Evolutionary conservation across 2,888 invertebrate genomes (phyloP).

Genomic region (Heliconius erato): DNA sequence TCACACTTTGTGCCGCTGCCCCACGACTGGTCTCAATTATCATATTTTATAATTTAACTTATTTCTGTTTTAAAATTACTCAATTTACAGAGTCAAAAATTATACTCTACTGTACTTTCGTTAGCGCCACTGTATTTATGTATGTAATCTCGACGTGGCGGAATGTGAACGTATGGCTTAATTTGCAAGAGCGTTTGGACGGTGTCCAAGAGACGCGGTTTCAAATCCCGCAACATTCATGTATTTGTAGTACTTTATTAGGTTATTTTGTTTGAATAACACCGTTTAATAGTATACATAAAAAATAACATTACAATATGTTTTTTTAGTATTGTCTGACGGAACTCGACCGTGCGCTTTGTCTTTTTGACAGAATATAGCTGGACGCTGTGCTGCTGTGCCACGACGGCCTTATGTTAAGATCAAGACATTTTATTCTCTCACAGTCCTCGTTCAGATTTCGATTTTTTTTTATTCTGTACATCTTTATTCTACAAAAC

Average conservation of each 20-base stretch:
- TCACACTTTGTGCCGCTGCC: too few species aligned
- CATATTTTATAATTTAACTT: not conserved
- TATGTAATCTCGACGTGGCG: not conserved
- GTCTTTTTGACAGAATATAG: not conserved
- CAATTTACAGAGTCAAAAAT: not conserved
- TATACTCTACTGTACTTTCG: not conserved
- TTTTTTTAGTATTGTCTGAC: not conserved
- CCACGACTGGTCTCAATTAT: too few species aligned
- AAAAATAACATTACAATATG: not conserved
- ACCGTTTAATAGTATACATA: not conserved
- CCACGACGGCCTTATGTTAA: not conserved
- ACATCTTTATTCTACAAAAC: too few species aligned
- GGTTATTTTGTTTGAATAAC: not conserved
- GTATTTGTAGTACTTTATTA: not conserved
- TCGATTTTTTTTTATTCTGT: too few species aligned
- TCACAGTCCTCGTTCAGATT: not conserved
- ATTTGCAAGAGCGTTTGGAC: not conserved
- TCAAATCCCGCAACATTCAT: not conserved
- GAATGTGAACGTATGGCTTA: slow-evolving; percentile 2
- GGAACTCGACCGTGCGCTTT: not conserved
- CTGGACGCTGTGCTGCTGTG: not conserved
- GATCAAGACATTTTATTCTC: not conserved
- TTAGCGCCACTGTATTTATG: not conserved
- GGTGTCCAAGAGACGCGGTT: not conserved
- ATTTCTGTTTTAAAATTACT: not conserved